Conservation (phyloP, 2,888 invertebrate species). For the Ashinkailepas kermadecensis region DNA sequence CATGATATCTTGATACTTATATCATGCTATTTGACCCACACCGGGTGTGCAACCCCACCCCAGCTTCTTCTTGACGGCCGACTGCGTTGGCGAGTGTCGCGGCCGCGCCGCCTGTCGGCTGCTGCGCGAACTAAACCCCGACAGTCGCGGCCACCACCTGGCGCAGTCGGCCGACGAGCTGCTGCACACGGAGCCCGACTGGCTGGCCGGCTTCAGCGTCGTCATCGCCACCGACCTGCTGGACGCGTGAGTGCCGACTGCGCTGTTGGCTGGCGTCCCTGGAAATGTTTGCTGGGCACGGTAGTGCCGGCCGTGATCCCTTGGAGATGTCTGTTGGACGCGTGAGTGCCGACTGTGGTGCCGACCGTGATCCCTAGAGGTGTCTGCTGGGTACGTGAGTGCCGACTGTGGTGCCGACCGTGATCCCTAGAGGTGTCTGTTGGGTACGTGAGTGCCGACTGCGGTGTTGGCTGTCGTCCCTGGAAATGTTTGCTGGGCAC, state of each 20-base stretch:
- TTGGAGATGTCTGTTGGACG: no score
- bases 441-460: no score
- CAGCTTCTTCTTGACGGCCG: constrained; percentile 82
- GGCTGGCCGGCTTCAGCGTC: constrained; percentile 77
- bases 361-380: no score
- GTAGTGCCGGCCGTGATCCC: not conserved
- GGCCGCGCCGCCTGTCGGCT: constrained; percentile 75
- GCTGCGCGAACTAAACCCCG: constrained; percentile 81
- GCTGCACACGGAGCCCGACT: constrained; percentile 73
- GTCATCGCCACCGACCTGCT: constrained; percentile 72
- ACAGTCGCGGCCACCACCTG: constrained; percentile 85
- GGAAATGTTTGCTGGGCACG: not conserved
- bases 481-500: no score
- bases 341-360: no score
- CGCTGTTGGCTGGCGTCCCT: no score
- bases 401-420: no score
- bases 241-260: constrained; percentile 50
- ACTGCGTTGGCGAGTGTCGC: constrained; percentile 71
- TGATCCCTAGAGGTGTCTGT: no score
- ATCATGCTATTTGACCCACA: no score
- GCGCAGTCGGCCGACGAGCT: constrained; percentile 81
- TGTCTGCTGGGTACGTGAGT: no score
- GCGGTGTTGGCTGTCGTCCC: no score
- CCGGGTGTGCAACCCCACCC: constrained; percentile 23
- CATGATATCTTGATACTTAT: no score